These are phyloP conservation scores for Sphaerophoria rueppellii DNA, from an alignment of 2,888 invertebrate genomes.

Conservation along the genomic window DNA sequence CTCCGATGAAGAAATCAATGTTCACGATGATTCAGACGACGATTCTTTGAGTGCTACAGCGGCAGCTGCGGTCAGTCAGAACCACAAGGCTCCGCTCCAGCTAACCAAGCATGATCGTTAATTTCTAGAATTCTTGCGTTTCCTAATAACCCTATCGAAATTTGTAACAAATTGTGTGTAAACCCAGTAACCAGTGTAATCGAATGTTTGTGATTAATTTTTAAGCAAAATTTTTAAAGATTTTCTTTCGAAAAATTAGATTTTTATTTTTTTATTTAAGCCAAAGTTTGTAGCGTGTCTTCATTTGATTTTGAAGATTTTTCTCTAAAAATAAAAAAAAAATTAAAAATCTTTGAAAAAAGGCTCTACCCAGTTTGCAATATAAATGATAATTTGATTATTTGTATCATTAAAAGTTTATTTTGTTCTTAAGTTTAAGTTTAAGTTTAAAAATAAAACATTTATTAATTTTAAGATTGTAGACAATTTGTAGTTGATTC, in stretches of 20 bases:
- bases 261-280: slow-evolving; percentile 55
- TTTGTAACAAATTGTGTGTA: not conserved
- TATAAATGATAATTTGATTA: slow-evolving; percentile 41
- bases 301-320: slow-evolving; percentile 9
- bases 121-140: slow-evolving; percentile 18
- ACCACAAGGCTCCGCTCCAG: slow-evolving; percentile 78
- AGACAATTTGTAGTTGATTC: slow-evolving; percentile 60
- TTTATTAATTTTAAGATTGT: slow-evolving; percentile 39
- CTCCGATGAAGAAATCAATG: slow-evolving; percentile 90
- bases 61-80: slow-evolving; percentile 48
- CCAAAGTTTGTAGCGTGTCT: slow-evolving; percentile 67
- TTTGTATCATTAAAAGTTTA: slow-evolving; percentile 10
- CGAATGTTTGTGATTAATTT: slow-evolving; percentile 72
- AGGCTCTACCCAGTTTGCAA: slow-evolving; percentile 68
- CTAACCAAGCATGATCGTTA: slow-evolving; percentile 81
- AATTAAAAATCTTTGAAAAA: slow-evolving; percentile 21
- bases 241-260: slow-evolving; percentile 27
- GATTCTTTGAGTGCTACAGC: slow-evolving; percentile 74
- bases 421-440: slow-evolving; percentile 5
- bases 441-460: not conserved
- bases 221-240: slow-evolving; percentile 44
- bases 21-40: slow-evolving; percentile 86
- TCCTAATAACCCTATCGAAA: slow-evolving; percentile 4
- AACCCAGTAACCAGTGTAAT: slow-evolving; percentile 65
- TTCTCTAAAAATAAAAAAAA: not conserved